Base-by-base conservation (phyloP, 1,140 invertebrate genomes). In the Alviniconcha marisindica region DNA sequence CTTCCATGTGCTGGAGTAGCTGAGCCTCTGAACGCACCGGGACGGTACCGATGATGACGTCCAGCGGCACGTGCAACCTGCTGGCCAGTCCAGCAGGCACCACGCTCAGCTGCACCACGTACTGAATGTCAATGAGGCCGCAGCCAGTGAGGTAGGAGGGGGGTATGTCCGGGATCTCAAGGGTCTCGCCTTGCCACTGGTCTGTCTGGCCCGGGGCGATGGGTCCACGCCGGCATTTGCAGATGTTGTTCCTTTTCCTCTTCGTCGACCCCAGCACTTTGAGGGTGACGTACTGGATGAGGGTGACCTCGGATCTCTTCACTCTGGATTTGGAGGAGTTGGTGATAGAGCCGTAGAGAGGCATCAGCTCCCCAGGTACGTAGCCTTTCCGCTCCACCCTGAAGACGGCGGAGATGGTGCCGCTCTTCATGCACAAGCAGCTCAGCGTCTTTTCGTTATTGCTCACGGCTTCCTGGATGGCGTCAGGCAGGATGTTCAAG, bases 341-440 rank as follows among this genome's bases (percentile, higher is more conserved):
- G 38, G 24, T 69, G 18, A 89, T 83, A 77, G 87, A 83, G 18
- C 83, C 89, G 31, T 82, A 84, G n/a, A 89, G n/a, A 31, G 40
- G 38, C 10, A 90, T 87, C 2, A 81, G 56, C 56, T 90, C 89
- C 36, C 89, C 89, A 38, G 86, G 85, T 12, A 89, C 88, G 78
- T 87, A 90, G 14, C 88, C 89, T 21, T 54, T 54, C 56, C 84
- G 79, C 60, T 86, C 81, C 28, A 87, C 36, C 76, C 78, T 40
- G 66, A 81, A 36, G 28, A 36, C 24, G 74, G 82, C 66, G 21
- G 38, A 14, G 77, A 79, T 38, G 60, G 5, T n/a, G 21, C 77
- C 77, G 21, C 2, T 2, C 12, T 33, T 56, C 1, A 51, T 60
- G 31, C n/a, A 33, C 28, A 79, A 36, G 24, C 77, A 38, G 7